phyloP scores from a whole-genome alignment of 2,888 invertebrate species.

The Clusia tigrina region DNA sequence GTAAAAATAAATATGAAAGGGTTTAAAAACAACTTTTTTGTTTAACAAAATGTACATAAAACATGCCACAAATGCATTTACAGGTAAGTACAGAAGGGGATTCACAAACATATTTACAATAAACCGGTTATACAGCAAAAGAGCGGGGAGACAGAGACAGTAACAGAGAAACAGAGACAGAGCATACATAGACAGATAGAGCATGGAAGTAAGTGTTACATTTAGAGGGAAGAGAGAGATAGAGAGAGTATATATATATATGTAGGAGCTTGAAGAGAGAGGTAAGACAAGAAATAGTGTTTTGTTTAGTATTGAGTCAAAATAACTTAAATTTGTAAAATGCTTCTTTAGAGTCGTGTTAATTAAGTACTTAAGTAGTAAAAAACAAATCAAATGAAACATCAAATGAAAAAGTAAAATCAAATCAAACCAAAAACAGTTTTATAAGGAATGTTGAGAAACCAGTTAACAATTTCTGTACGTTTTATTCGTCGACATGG shows the following conservation, averaged over 20 bases:
- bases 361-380: constrained; percentile 38
- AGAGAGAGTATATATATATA: too few relatives aligned
- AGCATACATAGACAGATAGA: constrained; percentile 30
- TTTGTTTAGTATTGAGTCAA: constrained; percentile 13
- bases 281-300: constrained; percentile 20
- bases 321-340: constrained; percentile 30
- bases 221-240: constrained; percentile 30
- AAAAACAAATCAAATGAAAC: constrained; percentile 39
- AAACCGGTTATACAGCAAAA: constrained; percentile 1
- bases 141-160: constrained; percentile 33
- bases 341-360: constrained; percentile 31
- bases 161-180: neutral
- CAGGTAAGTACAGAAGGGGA: constrained; percentile 29
- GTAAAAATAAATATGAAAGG: neutral
- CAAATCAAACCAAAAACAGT: constrained; percentile 7
- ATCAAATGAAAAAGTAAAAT: constrained; percentile 32
- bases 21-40: neutral
- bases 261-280: constrained; percentile 29
- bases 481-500: constrained; percentile 71
- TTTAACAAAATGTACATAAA: constrained; percentile 6
- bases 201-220: constrained; percentile 23
- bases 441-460: constrained; percentile 21
- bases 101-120: constrained; percentile 29
- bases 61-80: constrained; percentile 37
- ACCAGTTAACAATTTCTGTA: constrained; percentile 48